These are phyloP conservation scores for Yoshiicerus persimilis DNA, from an alignment of 1,140 invertebrate species.

Conservation along the genomic window DNA sequence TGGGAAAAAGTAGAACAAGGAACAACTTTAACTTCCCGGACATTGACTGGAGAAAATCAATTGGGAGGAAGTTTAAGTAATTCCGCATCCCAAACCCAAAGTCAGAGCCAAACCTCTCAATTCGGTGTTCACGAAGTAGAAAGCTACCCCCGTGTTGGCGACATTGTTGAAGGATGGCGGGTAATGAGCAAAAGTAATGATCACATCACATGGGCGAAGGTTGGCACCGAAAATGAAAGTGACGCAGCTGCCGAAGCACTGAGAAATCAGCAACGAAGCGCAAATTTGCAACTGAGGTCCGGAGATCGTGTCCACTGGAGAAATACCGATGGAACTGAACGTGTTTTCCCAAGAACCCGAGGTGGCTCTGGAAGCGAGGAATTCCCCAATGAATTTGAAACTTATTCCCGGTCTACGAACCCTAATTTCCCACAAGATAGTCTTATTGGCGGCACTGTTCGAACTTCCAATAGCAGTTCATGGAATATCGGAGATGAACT, in stretches of 20 bases:
- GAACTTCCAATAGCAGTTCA: neutral
- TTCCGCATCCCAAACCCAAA: neutral
- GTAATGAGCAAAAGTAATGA: neutral
- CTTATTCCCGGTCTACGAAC: neutral
- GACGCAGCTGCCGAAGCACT: neutral
- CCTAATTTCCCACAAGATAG: neutral
- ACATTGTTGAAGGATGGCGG: neutral
- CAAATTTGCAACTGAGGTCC: neutral
- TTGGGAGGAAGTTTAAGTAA: no score
- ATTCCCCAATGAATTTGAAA: neutral
- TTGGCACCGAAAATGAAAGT: neutral
- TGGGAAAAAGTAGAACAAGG: neutral
- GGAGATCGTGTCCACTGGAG: neutral
- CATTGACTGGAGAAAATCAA: neutral
- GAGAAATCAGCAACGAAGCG: neutral
- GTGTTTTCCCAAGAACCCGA: neutral
- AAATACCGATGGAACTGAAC: neutral
- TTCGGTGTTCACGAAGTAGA: neutral
- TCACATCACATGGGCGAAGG: neutral
- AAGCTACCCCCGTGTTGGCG: neutral
- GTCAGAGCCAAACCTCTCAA: neutral
- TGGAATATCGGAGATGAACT: neutral
- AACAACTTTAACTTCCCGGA: neutral
- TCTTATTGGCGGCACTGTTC: neutral
- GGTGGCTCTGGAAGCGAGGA: neutral